A percentile compares a stretch with the other conserved stretches of the same genome.
These are phyloP conservation scores for Pseudoips prasinana DNA, from an alignment of 2,888 invertebrate species.

Conservation along the genomic window DNA sequence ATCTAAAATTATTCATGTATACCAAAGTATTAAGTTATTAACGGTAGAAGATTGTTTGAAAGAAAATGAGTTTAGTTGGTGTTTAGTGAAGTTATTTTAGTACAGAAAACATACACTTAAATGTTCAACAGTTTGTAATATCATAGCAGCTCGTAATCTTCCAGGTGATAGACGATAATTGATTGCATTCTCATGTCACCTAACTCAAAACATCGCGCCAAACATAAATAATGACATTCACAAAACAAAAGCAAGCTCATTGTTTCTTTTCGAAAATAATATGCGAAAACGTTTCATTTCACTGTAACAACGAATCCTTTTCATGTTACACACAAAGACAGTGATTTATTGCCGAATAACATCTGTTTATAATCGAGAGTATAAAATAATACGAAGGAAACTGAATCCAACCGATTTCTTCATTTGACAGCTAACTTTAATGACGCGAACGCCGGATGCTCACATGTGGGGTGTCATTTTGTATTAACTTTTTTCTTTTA, in stretches of 20 bases:
- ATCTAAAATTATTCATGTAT: too few species aligned
- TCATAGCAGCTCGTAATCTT: too few species aligned
- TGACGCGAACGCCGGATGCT: slow-evolving; percentile 47
- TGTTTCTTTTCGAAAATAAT: slow-evolving; percentile 15
- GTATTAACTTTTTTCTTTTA: slow-evolving; percentile 67
- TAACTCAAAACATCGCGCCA: too few species aligned
- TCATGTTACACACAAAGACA: slow-evolving; percentile 41
- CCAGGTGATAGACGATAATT: too few species aligned
- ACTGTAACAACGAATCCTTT: slow-evolving; percentile 29
- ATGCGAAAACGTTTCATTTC: slow-evolving; percentile 19
- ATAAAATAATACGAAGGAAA: slow-evolving; percentile 61
- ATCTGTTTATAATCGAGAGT: slow-evolving; percentile 72
- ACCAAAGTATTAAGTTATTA: too few species aligned
- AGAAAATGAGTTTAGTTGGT: too few species aligned
- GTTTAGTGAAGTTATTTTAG: too few species aligned
- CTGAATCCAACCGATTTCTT: slow-evolving; percentile 55
- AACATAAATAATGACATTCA: not conserved
- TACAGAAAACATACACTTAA: too few species aligned
- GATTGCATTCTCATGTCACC: too few species aligned
- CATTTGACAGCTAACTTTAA: slow-evolving; percentile 64
- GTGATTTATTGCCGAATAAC: slow-evolving; percentile 68
- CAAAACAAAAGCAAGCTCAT: slow-evolving; percentile 5
- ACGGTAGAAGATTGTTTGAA: too few species aligned
- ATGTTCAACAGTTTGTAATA: too few species aligned
- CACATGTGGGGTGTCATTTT: slow-evolving; percentile 54